Percentiles rank a stretch among this genome's conserved stretches.
These are phyloP conservation scores for Carposina sasakii DNA, from an alignment of 1,140 invertebrate species.

Conservation along the genomic window DNA sequence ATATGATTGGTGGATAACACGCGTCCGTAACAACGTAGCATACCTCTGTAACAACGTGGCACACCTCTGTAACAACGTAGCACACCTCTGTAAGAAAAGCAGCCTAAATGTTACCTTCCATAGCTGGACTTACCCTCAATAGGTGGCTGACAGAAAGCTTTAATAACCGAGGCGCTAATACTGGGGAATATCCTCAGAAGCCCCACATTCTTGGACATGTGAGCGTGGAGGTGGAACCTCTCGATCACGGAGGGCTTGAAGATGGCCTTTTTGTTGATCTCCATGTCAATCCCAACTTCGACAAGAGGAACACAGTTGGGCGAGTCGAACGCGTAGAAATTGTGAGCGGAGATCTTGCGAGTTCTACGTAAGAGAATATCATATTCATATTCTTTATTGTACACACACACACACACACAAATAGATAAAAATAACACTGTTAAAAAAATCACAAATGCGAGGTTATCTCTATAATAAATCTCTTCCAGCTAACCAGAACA, in stretches of 20 bases:
- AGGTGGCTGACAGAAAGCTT: slow-evolving; percentile 86
- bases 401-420: no score
- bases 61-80: no score
- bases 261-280: slow-evolving; percentile 85
- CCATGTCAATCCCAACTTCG: slow-evolving; percentile 83
- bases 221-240: slow-evolving; percentile 84
- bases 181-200: slow-evolving; percentile 92
- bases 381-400: no score
- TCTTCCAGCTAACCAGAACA: no score
- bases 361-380: slow-evolving; percentile 61
- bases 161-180: slow-evolving; percentile 85
- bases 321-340: slow-evolving; percentile 92
- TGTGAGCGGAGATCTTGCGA: slow-evolving; percentile 85
- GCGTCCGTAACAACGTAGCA: no score
- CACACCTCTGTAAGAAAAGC: no score
- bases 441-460: no score
- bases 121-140: slow-evolving; percentile 81
- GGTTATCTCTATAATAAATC: no score
- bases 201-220: slow-evolving; percentile 89
- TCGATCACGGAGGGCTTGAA: slow-evolving; percentile 82
- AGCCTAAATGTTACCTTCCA: no score
- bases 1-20: no score
- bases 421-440: no score
- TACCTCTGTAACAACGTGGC: no score
- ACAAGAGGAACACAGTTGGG: slow-evolving; percentile 92